phyloP scores from a whole-genome alignment of 2,113 vertebrate species.

The Coreoperca whiteheadi region DNA sequence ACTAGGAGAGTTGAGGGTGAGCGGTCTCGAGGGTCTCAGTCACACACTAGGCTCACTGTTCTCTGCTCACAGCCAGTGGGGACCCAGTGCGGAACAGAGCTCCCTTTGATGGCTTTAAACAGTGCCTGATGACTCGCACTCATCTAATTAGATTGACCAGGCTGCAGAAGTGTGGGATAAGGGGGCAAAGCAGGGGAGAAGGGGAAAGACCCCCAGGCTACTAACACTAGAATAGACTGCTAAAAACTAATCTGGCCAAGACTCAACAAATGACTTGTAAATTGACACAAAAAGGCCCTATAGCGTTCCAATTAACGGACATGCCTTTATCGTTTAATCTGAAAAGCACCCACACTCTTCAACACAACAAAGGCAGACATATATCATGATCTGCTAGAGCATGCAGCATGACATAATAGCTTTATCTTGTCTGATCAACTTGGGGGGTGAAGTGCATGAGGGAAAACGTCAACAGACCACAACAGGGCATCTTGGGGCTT shows the following conservation, averaged over 20 bases:
- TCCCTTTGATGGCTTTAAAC: slow-evolving; percentile 84
- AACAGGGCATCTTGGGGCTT: background rate
- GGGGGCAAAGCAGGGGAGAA: slow-evolving; percentile 38
- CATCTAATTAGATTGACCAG: slow-evolving; percentile 81
- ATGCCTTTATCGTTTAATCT: slow-evolving; percentile 27
- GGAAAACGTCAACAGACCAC: background rate
- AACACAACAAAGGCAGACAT: slow-evolving; percentile 34
- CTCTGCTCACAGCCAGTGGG: slow-evolving; percentile 77
- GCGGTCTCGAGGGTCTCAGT: slow-evolving; percentile 64
- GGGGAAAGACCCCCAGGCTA: slow-evolving; percentile 55
- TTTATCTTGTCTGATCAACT: slow-evolving; percentile 31
- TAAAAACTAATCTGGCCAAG: slow-evolving; percentile 30
- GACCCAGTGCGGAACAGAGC: slow-evolving; percentile 77
- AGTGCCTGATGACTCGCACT: slow-evolving; percentile 80
- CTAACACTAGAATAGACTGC: slow-evolving; percentile 48
- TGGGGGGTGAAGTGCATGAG: background rate
- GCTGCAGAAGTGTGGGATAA: slow-evolving; percentile 63
- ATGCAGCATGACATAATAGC: background rate
- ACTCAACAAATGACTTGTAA: slow-evolving; percentile 47
- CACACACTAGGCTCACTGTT: slow-evolving; percentile 80
- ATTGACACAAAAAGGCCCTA: slow-evolving; percentile 34
- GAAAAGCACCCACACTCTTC: slow-evolving; percentile 11
- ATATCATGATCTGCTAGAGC: slow-evolving; percentile 12
- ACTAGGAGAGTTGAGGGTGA: slow-evolving; percentile 51
- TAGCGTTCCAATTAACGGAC: slow-evolving; percentile 17